Evolutionary conservation across 2,113 vertebrate genomes (phyloP), one percentile per base, ranked within the genome.

Genomic region (Antidorcas marsupialis): DNA sequence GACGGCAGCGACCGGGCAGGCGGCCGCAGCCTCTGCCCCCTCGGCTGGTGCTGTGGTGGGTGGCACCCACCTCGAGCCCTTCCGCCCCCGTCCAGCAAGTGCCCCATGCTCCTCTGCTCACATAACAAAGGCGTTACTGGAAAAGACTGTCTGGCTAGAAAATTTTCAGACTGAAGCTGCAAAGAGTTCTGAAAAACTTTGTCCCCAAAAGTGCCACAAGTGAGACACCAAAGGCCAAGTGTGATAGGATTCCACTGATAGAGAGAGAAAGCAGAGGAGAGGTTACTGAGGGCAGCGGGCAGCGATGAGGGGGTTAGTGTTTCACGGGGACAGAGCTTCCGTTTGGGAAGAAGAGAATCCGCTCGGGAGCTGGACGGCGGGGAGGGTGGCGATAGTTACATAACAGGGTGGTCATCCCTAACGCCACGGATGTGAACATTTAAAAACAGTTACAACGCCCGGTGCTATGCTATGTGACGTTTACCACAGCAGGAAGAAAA

Each of bases 1-100:
- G 57, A 47, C 0, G 0, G 10, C 0, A 1, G 45, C 1, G 50
- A 15, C n/a, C 5, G 8, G 3, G 52, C 16, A 12, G 21, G 39
- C 15, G 23, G 60, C 39, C 33, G 8, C 0, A 0, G n/a, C 50
- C 13, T 64, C 89, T 28, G 43, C 15, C 52, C 3, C 27, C 47
- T 4, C 3, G 36, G 33, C 71, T 50, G 83, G 14, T 19, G 7
- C 33, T 25, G 25, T 33, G 6, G 0, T 13, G 9, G 43, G 14
- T 14, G 43, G 27, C 10, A 10, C 27, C 45, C 28, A 6, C 23
- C 50, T 43, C 15, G 17, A 55, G 57, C 0, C 1, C 50, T 53
- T 28, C 59, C 2, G 5, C 50, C 43, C 60, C 45, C 36, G 30
- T 14, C 36, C 27, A 23, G 10, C 15, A 21, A 27, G 71, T 27